A percentile compares a stretch with the other conserved stretches of the same genome.
Evolutionary conservation across 2,888 invertebrate genomes (phyloP).

Genomic region (Tinea trinotella): DNA sequence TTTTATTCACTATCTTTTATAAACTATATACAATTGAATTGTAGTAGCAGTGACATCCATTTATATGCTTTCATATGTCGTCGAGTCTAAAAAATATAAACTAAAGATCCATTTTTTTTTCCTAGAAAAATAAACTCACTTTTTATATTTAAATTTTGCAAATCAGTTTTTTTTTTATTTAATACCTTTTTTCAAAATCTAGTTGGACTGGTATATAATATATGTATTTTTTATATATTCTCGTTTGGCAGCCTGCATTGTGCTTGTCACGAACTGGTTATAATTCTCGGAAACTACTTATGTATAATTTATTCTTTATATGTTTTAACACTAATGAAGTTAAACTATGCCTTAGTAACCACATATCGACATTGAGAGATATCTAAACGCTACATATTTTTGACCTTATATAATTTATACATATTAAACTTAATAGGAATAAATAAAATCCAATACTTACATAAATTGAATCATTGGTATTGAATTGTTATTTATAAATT

Average conservation of each 20-base stretch:
- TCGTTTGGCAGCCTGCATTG: background rate
- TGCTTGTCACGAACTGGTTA: conserved; percentile 13
- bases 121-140: too few species aligned
- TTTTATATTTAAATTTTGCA: too few species aligned
- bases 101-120: too few species aligned
- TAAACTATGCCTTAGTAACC: background rate
- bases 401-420: background rate
- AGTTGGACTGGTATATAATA: background rate
- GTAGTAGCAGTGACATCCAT: too few species aligned
- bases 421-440: too few species aligned
- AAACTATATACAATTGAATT: too few species aligned
- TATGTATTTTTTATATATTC: background rate
- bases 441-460: too few species aligned
- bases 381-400: background rate
- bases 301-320: background rate
- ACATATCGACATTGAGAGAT: background rate
- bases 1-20: too few species aligned
- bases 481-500: too few species aligned
- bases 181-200: background rate
- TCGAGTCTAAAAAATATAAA: too few species aligned
- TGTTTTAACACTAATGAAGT: background rate
- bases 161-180: background rate
- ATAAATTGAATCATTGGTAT: too few species aligned
- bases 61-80: too few species aligned
- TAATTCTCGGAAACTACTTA: background rate